A percentile compares a stretch with the other conserved stretches of the same genome.
Evolutionary conservation across 1,140 invertebrate genomes (phyloP).

Genomic region (Choristoneura fumiferana): DNA sequence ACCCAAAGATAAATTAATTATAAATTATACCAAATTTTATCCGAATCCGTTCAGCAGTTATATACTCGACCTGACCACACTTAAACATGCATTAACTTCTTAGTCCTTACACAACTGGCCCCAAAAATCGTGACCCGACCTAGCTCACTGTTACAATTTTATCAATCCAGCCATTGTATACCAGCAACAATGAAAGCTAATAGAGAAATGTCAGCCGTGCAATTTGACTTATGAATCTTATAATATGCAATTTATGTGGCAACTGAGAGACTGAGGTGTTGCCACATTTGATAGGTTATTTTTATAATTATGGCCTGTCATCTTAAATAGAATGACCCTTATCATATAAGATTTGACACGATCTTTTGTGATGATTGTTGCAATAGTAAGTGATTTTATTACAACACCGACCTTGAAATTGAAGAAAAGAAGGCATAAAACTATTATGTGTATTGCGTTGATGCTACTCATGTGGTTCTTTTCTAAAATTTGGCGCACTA

Average conservation of each 20-base stretch:
- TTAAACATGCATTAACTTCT: no score
- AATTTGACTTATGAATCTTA: constrained; percentile 12
- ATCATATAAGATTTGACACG: neutral
- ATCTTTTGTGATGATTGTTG: neutral
- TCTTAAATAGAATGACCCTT: constrained; percentile 9
- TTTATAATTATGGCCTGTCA: constrained; percentile 1
- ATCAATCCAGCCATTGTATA: constrained; percentile 13
- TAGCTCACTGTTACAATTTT: constrained; percentile 2
- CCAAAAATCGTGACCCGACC: neutral
- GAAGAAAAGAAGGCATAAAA: constrained; percentile 6
- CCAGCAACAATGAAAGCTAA: constrained; percentile 13
- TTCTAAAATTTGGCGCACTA: no score
- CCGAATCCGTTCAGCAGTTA: no score
- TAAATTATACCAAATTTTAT: no score
- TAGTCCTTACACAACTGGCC: neutral
- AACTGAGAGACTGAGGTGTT: neutral
- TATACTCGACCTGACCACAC: no score
- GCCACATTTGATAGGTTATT: neutral
- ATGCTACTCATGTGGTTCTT: no score
- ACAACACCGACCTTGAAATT: neutral
- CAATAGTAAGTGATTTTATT: neutral
- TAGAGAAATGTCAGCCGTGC: constrained; percentile 15
- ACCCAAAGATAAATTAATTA: no score
- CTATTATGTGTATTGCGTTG: constrained; percentile 11
- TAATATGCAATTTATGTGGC: constrained; percentile 2